Evolutionary conservation across 2,888 invertebrate genomes (phyloP), one percentile per base, ranked within the genome.

Genomic region (Troides helena): DNA sequence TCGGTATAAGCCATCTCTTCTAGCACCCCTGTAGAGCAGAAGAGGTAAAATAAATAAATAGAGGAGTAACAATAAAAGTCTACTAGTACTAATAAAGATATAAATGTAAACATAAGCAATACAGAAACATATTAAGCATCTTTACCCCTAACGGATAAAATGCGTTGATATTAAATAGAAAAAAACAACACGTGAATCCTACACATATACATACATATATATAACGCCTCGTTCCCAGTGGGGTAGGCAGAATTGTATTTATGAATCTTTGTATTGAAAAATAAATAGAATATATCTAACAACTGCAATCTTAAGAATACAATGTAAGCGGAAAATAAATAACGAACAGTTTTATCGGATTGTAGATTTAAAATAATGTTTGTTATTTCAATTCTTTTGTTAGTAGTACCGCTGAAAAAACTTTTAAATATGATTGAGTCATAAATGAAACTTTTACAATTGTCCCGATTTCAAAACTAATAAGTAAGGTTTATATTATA

Each of bases 241-340:
- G 21, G 21, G 21, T 21, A 21, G 21, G 21, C 21, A 21, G 21
- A 21, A 1, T 21, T 21, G 21, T 21, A 21, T 21, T 21, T 30
- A 17, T 30, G 18, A 58, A 53, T 39, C 30, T 57, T n/a, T 67
- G 10, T 65, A 62, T 66, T 62, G 50, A 56, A 60, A 67, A 66
- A 70, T 63, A 67, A 67, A 67, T 67, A 63, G 53, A 67, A 60
- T 67, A 67, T 63, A 67, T 70, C 70, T 64, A 58, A 70, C 36
- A 46, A 23, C 53, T 56, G 30, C 56, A 4, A 67, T 70, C 70
- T 63, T 64, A 70, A 59, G 30, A 59, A 50, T 21, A 63, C 50
- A 62, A 21, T 50, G 36, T 23, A 50, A 46, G 46, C 62, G 36
- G 21, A 43, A 65, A 69, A 69, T 65, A 69, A 65, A 39, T 30